Base-by-base conservation (phyloP, 1,140 invertebrate species). In the Pogonus chalceus region DNA sequence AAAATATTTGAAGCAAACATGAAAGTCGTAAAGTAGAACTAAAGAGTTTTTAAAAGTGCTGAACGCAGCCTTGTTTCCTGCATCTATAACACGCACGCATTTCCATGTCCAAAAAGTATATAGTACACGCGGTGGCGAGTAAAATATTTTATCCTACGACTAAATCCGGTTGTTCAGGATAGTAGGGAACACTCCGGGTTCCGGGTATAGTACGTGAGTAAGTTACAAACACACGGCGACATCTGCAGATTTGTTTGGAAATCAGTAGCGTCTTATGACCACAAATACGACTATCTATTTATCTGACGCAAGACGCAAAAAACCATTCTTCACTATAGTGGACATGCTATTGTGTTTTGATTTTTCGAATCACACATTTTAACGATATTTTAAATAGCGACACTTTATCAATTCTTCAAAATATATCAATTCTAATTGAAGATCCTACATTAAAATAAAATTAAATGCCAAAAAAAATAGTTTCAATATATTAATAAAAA, bases 21-120 rank as follows among this genome's bases (percentile, higher is more conserved):
- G 18, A 18, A 43, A 43, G 9, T 43, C 37, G 37, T 43, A 43
- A 43, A 43, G 9, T 43, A 7, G 9, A 16, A 43, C 37, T 43
- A 43, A 43, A 16, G 37, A 43, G 37, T 43, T 43, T 43, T 16
- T 43, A 43, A 43, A 43, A 43, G 37, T 43, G 37, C 37, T 43
- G 37, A 43, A 43, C 37, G 37, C 37, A 18, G 18, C 7, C 3
- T 43, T 16, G 37, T 12, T 10, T 4, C 18, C 37, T 9, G 18
- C 37, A 16, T 18, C 37, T 16, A 43, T 43, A 10, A 43, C 37
- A 43, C 37, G 37, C 37, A 43, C n/a, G n/a, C n/a, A n/a, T n/a
- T n/a, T n/a, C n/a, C n/a, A n/a, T n/a, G n/a, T n/a, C n/a, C n/a
- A n/a, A n/a, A n/a, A 18, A 43, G 4, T 16, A 12, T 4, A 9